These are phyloP conservation scores for Coregonus sp. DNA, from an alignment of 2,797 vertebrate genomes.

Conservation along the genomic window DNA sequence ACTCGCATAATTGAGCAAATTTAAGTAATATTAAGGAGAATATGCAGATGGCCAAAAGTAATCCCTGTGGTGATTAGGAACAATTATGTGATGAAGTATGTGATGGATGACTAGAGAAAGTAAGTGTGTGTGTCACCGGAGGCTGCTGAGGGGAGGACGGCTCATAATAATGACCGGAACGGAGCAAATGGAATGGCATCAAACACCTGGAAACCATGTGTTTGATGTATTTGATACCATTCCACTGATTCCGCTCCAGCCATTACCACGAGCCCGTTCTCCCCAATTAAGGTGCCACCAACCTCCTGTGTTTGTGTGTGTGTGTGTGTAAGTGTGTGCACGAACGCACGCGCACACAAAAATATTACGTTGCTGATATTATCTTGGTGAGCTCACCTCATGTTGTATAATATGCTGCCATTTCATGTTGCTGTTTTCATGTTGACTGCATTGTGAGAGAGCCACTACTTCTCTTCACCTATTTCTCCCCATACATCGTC, in stretches of 20 bases:
- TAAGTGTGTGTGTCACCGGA: background rate
- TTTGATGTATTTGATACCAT: constrained; percentile 9
- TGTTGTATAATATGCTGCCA: background rate
- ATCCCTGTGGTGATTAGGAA: constrained; percentile 45
- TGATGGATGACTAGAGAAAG: constrained; percentile 52
- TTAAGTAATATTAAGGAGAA: constrained; percentile 56
- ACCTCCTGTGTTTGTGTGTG: too few relatives aligned
- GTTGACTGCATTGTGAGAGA: constrained; percentile 29
- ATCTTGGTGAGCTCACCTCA: background rate
- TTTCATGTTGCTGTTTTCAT: constrained; percentile 14
- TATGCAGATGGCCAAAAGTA: constrained; percentile 56
- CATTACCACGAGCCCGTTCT: too few relatives aligned
- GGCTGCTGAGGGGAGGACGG: too few relatives aligned
- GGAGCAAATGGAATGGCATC: too few relatives aligned
- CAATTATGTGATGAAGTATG: constrained; percentile 56
- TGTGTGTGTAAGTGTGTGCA: too few relatives aligned
- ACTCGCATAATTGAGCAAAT: constrained; percentile 56
- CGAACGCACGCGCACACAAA: too few relatives aligned
- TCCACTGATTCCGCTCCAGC: constrained; percentile 5
- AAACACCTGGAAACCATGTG: background rate
- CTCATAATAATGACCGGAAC: too few relatives aligned
- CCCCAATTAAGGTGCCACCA: too few relatives aligned
- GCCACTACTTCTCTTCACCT: constrained; percentile 37
- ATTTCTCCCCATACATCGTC: constrained; percentile 62
- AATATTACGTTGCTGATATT: too few relatives aligned